Conservation (phyloP, 2,888 invertebrate species). For the Drosophila hamatofila region DNA sequence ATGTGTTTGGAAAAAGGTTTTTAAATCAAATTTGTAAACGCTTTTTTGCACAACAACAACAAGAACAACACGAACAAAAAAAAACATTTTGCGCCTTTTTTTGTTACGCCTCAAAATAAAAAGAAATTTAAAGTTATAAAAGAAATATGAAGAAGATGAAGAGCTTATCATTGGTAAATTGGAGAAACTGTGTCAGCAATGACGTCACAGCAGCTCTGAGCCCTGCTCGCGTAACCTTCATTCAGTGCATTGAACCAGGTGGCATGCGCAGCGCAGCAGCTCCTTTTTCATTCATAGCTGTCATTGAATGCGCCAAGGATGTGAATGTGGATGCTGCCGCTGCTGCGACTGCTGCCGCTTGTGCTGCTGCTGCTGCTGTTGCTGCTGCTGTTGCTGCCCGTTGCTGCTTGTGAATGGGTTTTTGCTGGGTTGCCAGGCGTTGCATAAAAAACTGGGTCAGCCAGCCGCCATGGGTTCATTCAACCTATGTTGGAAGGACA, state of each 20-base stretch:
- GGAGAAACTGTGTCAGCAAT: slow-evolving; percentile 68
- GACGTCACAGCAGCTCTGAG: slow-evolving; percentile 63
- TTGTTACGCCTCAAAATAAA: slow-evolving; percentile 61
- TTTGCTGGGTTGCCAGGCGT: slow-evolving; percentile 24
- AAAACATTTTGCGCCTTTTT: slow-evolving; percentile 47
- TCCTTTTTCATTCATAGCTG: slow-evolving; percentile 60
- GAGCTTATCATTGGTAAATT: slow-evolving; percentile 3
- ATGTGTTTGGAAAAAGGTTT: slow-evolving; percentile 51
- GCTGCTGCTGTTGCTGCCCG: too few species aligned
- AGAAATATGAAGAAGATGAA: slow-evolving; percentile 15
- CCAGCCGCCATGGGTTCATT: slow-evolving; percentile 64
- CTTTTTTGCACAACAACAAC: slow-evolving; percentile 47
- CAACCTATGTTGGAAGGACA: slow-evolving; percentile 69
- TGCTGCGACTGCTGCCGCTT: slow-evolving; percentile 16
- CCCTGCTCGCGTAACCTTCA: slow-evolving; percentile 57
- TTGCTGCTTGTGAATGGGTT: slow-evolving; percentile 63
- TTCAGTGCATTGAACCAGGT: slow-evolving; percentile 83
- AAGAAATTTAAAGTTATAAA: slow-evolving; percentile 48
- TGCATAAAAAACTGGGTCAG: slow-evolving; percentile 67
- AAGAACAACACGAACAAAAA: slow-evolving; percentile 3
- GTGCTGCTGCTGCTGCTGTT: slow-evolving; percentile 3
- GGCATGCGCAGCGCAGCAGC: slow-evolving; percentile 78
- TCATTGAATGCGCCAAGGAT: slow-evolving; percentile 56
- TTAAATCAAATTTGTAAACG: slow-evolving; percentile 66
- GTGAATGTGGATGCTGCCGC: slow-evolving; percentile 38